Conservation (phyloP, 2,797 vertebrate genomes). For the Sebastes minor region DNA sequence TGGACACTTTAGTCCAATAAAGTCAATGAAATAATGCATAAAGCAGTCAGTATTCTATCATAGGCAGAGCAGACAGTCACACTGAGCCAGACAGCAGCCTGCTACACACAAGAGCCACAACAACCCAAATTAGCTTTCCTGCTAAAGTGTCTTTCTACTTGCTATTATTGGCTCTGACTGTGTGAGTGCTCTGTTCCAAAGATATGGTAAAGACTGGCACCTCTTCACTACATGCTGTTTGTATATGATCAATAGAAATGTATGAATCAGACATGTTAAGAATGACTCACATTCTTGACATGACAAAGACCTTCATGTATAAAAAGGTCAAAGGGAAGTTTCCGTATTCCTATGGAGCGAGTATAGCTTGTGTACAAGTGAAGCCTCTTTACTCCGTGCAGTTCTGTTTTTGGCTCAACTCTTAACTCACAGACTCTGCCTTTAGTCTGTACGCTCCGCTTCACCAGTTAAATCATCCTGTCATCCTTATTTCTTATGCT, state of each 20-base stretch:
- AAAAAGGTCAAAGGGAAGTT: background rate
- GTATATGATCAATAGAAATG: background rate
- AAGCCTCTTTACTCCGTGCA: background rate
- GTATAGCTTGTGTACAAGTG: background rate
- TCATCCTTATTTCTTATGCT: constrained; percentile 25
- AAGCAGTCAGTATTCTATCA: background rate
- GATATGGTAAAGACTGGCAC: background rate
- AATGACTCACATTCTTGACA: background rate
- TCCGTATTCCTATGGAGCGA: background rate
- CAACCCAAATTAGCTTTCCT: background rate
- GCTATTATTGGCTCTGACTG: background rate
- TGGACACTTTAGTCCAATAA: background rate
- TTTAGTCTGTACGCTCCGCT: constrained; percentile 18
- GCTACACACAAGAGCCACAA: background rate
- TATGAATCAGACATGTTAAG: background rate
- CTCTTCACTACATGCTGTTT: background rate
- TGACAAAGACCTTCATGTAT: background rate
- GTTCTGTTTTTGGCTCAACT: constrained; percentile 20
- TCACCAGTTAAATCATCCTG: constrained; percentile 40
- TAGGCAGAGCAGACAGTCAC: background rate
- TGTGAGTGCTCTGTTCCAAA: background rate
- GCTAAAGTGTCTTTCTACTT: background rate
- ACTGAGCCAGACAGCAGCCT: background rate
- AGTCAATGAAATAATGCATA: background rate
- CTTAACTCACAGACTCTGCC: constrained; percentile 5